Base-by-base conservation (phyloP, 1,140 invertebrate genomes). In the Drosophila asahinai region DNA sequence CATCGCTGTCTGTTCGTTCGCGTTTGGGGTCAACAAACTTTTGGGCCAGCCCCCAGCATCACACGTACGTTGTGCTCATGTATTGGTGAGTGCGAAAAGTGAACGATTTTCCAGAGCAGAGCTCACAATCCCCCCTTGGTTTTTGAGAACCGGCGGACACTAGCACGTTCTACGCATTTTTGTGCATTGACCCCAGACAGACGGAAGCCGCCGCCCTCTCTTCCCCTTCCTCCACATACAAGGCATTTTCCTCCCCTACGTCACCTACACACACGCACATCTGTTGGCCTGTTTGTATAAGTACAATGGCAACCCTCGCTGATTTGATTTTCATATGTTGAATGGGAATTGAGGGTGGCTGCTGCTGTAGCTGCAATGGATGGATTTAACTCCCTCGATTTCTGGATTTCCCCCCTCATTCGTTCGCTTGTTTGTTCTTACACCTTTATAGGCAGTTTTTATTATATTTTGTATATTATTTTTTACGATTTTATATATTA, bases 81-180 rank as follows among this genome's bases (percentile, higher is more conserved):
- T 71, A 55, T 71, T 68, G 67, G 64, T 57, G 67, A 71, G 67
- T 71, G 76, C 68, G 70, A 75, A 79, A 79, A 83, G 66, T 83
- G 81, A 71, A 71, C 67, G 67, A 71, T 71, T 71, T 71, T 71
- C 67, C 67, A 71, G 54, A 57, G 49, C 49, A 71, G 27, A 71
- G 67, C 38, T 61, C 48, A 38, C 27, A 48, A 9, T 30, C 30
- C 40, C 54, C 59, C 65, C 48, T 25, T 52, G 49, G 30, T 55
- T 36, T 55, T 68, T 38, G 42, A 57, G 65, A 57, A 62, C 48
- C 51, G 47, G 36, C 68, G 68, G 68, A 61, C 75, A 57, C 67
- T 55, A 68, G 72, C 77, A 87, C 70, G 81, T 87, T 84, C 86
- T 89, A 89, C 84, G 84, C 84, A 89, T 81, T 89, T 89, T 89